Percentiles rank a stretch among this genome's conserved stretches.
Conservation (phyloP, 2,113 vertebrate species). For the Antigone vipio region DNA sequence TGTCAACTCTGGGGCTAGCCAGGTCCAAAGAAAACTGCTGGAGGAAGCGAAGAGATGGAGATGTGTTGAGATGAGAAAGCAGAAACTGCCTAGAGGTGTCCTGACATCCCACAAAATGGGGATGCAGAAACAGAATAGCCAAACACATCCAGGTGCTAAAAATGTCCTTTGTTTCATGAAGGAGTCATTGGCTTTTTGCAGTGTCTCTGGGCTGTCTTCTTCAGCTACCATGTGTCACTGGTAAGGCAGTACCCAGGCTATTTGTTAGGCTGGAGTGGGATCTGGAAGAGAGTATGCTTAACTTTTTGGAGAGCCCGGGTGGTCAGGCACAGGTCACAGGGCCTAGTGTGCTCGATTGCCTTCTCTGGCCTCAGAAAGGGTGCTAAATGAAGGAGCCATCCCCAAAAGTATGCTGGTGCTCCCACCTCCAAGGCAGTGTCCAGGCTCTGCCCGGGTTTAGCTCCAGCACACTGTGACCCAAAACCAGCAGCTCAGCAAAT, state of each 20-base stretch:
- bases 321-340: not conserved
- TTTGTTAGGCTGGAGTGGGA: not conserved
- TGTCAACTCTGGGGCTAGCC: not conserved
- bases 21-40: not conserved
- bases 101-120: not conserved
- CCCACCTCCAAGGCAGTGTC: not conserved
- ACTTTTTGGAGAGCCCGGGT: not conserved
- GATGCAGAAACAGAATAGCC: not conserved
- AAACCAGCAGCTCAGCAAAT: not conserved
- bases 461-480: rapidly evolving
- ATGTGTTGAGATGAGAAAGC: not conserved
- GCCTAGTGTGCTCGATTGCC: not conserved
- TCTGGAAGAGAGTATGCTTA: not conserved
- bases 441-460: not conserved
- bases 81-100: not conserved
- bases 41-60: not conserved
- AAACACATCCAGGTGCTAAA: not conserved
- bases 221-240: not conserved
- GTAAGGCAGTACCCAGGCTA: not conserved
- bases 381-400: not conserved
- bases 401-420: too few relatives aligned
- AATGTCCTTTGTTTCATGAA: not conserved
- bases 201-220: not conserved
- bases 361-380: not conserved
- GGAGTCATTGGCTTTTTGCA: not conserved